Percentiles rank a stretch among this genome's conserved stretches.
Conservation (phyloP, 2,113 vertebrate genomes). For the Eclectus roratus region DNA sequence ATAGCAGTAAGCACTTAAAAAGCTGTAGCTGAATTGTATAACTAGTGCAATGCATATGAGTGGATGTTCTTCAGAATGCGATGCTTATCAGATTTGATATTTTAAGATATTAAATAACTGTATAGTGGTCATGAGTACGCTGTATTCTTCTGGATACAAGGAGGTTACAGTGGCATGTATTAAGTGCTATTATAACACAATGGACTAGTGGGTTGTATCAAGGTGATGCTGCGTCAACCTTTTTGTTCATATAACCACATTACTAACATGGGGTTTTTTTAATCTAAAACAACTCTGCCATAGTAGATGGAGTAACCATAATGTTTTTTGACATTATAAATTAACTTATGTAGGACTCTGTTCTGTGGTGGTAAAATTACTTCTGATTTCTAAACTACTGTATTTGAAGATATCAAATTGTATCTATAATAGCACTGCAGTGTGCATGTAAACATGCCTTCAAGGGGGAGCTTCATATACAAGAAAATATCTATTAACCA, state of each 20-base stretch:
- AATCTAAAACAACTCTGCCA: background rate
- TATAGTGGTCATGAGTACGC: background rate
- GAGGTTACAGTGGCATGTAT: background rate
- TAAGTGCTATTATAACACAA: background rate
- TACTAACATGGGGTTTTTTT: background rate
- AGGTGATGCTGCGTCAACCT: rapidly evolving
- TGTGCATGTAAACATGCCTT: background rate
- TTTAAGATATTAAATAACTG: background rate
- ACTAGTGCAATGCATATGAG: background rate
- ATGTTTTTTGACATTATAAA: background rate
- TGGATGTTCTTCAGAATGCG: background rate
- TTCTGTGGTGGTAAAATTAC: background rate
- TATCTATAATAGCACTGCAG: background rate
- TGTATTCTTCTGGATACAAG: background rate
- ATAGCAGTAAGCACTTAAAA: background rate
- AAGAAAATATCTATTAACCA: background rate
- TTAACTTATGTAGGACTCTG: background rate
- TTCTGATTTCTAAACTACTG: background rate
- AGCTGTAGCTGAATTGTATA: background rate
- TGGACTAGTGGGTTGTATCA: background rate
- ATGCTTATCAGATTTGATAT: background rate
- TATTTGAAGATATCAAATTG: background rate
- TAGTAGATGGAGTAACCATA: background rate
- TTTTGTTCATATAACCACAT: background rate
- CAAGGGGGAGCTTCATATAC: background rate